phyloP scores from a whole-genome alignment of 2,797 vertebrate genomes.

The Cottoperca gobio region DNA sequence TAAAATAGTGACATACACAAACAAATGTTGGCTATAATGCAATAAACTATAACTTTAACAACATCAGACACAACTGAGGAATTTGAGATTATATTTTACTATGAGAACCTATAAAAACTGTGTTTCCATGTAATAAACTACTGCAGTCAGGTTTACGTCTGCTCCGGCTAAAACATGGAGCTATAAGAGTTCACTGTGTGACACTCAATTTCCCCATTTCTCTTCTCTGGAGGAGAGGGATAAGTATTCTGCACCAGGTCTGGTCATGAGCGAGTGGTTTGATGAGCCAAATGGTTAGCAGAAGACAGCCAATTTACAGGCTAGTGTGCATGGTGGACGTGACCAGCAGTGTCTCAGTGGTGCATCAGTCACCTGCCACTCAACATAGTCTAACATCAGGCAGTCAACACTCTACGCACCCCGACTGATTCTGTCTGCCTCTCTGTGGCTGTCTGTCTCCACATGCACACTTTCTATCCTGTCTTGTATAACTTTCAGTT shows the following conservation, averaged over 20 bases:
- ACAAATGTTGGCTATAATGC: slow-evolving; percentile 15
- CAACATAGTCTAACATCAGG: slow-evolving; percentile 55
- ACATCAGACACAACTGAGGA: neutral
- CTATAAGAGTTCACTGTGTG: slow-evolving; percentile 31
- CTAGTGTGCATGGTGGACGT: slow-evolving; percentile 70
- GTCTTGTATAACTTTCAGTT: slow-evolving; percentile 23
- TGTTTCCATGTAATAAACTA: slow-evolving; percentile 16
- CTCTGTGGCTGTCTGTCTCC: slow-evolving; percentile 32
- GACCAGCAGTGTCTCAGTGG: slow-evolving; percentile 66
- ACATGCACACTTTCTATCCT: slow-evolving; percentile 13
- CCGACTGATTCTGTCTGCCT: slow-evolving; percentile 43
- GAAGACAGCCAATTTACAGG: slow-evolving; percentile 84
- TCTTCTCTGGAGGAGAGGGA: slow-evolving; percentile 50
- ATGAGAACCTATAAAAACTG: neutral
- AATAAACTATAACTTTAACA: slow-evolving; percentile 3
- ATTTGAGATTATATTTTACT: slow-evolving; percentile 12
- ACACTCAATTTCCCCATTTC: slow-evolving; percentile 52
- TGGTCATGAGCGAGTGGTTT: slow-evolving; percentile 78
- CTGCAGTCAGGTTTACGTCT: slow-evolving; percentile 31
- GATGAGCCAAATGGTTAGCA: slow-evolving; percentile 81
- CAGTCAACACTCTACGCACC: slow-evolving; percentile 32
- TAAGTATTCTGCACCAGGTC: slow-evolving; percentile 74
- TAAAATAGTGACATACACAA: slow-evolving; percentile 11
- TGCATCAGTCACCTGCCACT: slow-evolving; percentile 79
- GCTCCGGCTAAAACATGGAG: slow-evolving; percentile 5